phyloP scores from a whole-genome alignment of 2,888 invertebrate species.

The Thymelicus acteon region DNA sequence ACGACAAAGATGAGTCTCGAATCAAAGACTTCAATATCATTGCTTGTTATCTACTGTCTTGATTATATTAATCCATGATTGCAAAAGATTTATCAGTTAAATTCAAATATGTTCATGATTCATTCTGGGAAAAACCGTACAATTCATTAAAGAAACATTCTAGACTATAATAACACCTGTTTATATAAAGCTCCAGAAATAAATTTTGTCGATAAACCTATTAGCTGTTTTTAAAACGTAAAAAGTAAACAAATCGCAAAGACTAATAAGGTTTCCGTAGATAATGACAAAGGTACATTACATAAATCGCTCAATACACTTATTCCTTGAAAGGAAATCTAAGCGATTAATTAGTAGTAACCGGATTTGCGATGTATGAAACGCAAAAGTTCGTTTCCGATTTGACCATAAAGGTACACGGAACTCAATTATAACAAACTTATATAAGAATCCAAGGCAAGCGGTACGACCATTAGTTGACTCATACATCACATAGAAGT shows the following conservation, averaged over 20 bases:
- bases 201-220: no score
- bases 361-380: slow-evolving; percentile 19
- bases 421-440: slow-evolving; percentile 54
- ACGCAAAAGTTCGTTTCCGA: slow-evolving; percentile 56
- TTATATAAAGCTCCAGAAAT: no score
- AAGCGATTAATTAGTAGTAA: slow-evolving; percentile 7
- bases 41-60: no score
- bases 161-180: no score
- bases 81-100: no score
- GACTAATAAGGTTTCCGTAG: neutral
- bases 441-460: slow-evolving; percentile 41
- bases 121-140: no score
- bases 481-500: slow-evolving; percentile 14
- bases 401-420: slow-evolving; percentile 62
- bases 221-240: no score
- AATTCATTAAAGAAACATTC: no score
- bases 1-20: no score
- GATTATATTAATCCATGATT: no score
- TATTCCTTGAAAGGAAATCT: slow-evolving; percentile 12
- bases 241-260: neutral
- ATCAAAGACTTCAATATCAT: no score
- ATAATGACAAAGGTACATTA: slow-evolving; percentile 5
- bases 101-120: no score
- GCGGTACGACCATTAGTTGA: slow-evolving; percentile 9
- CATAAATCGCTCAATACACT: slow-evolving; percentile 10